Conservation (phyloP, 92 coral and sea anemone genomes). For the Zoanthus sansibaricus region DNA sequence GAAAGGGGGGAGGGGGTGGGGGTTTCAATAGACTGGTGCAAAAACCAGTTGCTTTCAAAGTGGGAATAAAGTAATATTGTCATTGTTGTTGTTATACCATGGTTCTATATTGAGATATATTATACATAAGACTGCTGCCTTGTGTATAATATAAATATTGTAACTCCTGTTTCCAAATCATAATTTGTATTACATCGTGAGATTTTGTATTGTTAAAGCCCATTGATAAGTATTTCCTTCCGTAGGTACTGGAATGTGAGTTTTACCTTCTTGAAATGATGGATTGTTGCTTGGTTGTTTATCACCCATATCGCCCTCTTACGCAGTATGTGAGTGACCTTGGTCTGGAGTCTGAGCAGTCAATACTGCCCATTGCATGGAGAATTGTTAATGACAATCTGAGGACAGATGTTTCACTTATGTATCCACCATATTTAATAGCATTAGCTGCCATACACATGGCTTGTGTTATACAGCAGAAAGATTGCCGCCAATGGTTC, state of each 20-base stretch:
- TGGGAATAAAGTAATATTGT: too few relatives aligned
- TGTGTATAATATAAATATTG: too few relatives aligned
- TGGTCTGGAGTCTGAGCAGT: conserved; percentile 84
- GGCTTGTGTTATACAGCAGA: conserved; percentile 99
- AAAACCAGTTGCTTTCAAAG: too few relatives aligned
- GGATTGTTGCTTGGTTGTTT: conserved; percentile 97
- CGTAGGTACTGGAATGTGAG: conserved; percentile 96
- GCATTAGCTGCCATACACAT: conserved; percentile 98
- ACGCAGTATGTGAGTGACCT: conserved; percentile 94
- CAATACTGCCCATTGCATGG: conserved; percentile 95
- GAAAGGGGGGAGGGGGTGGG: too few relatives aligned
- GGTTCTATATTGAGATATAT: too few relatives aligned
- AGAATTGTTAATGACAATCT: conserved; percentile 96
- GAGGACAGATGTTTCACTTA: conserved; percentile 91
- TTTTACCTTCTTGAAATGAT: conserved; percentile 95
- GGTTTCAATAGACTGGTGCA: too few relatives aligned
- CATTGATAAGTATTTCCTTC: neutral
- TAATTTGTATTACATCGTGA: neutral
- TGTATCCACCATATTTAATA: conserved; percentile 92
- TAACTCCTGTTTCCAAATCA: too few relatives aligned
- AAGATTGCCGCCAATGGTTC: conserved; percentile 93
- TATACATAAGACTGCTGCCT: too few relatives aligned
- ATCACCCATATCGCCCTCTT: conserved; percentile 96
- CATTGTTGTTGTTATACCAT: too few relatives aligned
- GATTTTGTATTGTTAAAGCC: too few relatives aligned